A percentile compares a stretch with the other conserved stretches of the same genome.
These are phyloP conservation scores for Nyctibius grandis DNA, from an alignment of 2,797 vertebrate species.

Conservation along the genomic window DNA sequence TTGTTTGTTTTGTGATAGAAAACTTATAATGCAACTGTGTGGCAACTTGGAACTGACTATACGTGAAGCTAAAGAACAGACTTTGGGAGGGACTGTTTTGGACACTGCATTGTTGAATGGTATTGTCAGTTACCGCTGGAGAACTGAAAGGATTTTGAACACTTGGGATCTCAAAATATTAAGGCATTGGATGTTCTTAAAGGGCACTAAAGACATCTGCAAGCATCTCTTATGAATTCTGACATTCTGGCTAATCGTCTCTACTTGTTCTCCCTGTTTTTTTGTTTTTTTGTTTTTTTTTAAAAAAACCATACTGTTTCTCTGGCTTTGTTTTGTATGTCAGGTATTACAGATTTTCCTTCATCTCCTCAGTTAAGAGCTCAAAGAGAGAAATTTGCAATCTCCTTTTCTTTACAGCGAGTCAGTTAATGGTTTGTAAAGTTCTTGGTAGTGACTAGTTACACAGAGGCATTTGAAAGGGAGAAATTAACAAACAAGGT, in stretches of 20 bases:
- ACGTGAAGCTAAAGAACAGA: background rate
- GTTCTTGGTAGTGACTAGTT: background rate
- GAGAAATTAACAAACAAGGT: background rate
- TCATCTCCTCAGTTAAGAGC: background rate
- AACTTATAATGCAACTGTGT: background rate
- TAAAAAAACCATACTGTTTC: background rate
- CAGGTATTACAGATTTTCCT: fast-evolving
- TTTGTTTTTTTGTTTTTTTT: background rate
- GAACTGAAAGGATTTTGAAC: background rate
- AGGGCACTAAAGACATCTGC: background rate
- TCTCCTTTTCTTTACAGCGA: background rate
- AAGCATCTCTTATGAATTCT: background rate
- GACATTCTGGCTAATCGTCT: background rate
- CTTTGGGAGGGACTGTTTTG: background rate
- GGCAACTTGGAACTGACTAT: background rate
- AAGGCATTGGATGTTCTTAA: background rate
- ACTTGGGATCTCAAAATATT: background rate
- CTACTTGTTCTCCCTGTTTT: background rate
- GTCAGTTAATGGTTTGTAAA: background rate
- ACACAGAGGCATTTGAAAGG: background rate
- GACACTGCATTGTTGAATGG: fast-evolving
- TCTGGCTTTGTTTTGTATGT: background rate
- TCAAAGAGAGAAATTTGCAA: background rate
- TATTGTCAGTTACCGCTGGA: background rate
- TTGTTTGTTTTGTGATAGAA: background rate